Conservation (phyloP, 2,113 vertebrate genomes). For the Ammodramus savannarum region DNA sequence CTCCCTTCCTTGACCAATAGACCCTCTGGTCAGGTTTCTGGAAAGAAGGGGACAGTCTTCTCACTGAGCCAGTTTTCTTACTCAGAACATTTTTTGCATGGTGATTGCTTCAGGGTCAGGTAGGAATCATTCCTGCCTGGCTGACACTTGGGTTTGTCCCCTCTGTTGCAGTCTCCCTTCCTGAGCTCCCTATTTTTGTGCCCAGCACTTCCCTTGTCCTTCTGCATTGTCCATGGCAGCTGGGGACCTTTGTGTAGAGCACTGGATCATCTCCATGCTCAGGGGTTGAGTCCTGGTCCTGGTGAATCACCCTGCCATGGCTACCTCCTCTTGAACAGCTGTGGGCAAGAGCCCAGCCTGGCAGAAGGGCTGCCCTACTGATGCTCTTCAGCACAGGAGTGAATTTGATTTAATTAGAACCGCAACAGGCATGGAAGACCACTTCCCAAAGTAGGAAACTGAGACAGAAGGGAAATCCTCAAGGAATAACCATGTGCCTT, state of each 20-base stretch:
- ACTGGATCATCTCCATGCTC: fast-evolving
- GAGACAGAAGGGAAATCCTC: neutral
- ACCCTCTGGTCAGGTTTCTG: neutral
- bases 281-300: neutral
- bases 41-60: neutral
- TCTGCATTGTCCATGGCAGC: fast-evolving
- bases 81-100: neutral
- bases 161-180: neutral
- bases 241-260: neutral
- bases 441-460: neutral
- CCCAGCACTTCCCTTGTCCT: neutral
- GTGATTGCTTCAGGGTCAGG: neutral
- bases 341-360: neutral
- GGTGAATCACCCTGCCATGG: neutral
- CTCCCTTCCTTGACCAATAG: neutral
- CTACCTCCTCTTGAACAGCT: neutral
- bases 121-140: neutral
- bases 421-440: neutral
- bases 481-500: neutral
- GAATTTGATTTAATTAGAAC: neutral
- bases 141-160: neutral
- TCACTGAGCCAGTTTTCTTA: neutral
- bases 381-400: neutral
- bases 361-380: neutral
- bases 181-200: neutral